Percentiles rank a stretch among this genome's conserved stretches.
Conservation (phyloP, 1,140 invertebrate genomes). For the Lucilia sericata region DNA sequence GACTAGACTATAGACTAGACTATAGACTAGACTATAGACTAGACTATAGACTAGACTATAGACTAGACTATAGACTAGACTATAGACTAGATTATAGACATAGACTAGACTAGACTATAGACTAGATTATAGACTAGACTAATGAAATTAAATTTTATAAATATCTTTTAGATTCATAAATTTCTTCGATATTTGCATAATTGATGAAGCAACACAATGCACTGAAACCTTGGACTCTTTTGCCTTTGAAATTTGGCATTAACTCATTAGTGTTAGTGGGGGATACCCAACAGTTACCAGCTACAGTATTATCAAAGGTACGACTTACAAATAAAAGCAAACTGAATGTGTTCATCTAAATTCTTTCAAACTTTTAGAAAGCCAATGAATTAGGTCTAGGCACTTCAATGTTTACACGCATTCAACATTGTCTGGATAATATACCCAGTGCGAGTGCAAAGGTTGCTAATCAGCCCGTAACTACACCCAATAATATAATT, state of each 20-base stretch:
- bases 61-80: too few relatives aligned
- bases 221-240: conserved; percentile 84
- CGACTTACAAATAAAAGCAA: not conserved
- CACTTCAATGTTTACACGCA: conserved; percentile 69
- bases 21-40: too few relatives aligned
- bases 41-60: too few relatives aligned
- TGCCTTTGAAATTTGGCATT: conserved; percentile 81
- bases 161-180: conserved; percentile 66
- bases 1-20: too few relatives aligned
- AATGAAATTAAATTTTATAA: not conserved
- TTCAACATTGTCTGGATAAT: conserved; percentile 68
- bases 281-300: conserved; percentile 88
- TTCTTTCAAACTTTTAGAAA: conserved; percentile 48
- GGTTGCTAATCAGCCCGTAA: not conserved
- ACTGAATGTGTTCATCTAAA: not conserved
- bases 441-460: not conserved
- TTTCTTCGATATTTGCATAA: conserved; percentile 84
- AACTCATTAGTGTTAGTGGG: conserved; percentile 86
- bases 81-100: too few relatives aligned
- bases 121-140: too few relatives aligned
- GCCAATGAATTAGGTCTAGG: conserved; percentile 56
- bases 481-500: conserved; percentile 59
- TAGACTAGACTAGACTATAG: too few relatives aligned
- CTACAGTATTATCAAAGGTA: conserved; percentile 82
- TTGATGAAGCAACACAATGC: conserved; percentile 92